Percentiles rank a stretch among this genome's conserved stretches.
Conservation (phyloP, 2,888 invertebrate species). For the Epistrophella euchroma region DNA sequence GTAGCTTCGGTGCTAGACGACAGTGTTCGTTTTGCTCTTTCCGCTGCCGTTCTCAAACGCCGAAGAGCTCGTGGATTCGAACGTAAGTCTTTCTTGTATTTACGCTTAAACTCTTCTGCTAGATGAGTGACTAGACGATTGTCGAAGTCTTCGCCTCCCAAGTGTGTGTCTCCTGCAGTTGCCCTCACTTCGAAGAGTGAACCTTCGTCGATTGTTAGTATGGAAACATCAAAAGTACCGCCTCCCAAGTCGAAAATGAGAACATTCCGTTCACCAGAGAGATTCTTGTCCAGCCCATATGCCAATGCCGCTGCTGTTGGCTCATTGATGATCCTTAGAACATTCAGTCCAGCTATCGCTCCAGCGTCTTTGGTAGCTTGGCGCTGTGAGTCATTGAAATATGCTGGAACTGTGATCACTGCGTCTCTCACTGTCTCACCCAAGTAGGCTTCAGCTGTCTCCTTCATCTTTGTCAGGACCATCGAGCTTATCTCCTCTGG, state of each 20-base stretch:
- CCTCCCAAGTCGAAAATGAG: slow-evolving; percentile 87
- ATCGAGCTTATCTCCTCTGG: slow-evolving; percentile 95
- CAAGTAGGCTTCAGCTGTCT: slow-evolving; percentile 90
- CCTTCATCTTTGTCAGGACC: slow-evolving; percentile 96
- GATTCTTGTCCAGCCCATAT: slow-evolving; percentile 93
- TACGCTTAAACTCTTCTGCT: slow-evolving; percentile 92
- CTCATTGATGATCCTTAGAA: slow-evolving; percentile 94
- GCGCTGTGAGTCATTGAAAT: slow-evolving; percentile 93
- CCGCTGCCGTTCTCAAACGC: slow-evolving; percentile 89
- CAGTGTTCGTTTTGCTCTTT: slow-evolving; percentile 89
- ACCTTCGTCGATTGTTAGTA: slow-evolving; percentile 95
- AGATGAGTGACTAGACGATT: slow-evolving; percentile 93
- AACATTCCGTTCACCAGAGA: slow-evolving; percentile 90
- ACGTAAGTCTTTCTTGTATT: slow-evolving; percentile 88
- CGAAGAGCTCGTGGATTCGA: slow-evolving; percentile 87
- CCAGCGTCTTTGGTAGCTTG: slow-evolving; percentile 97
- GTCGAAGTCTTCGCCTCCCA: slow-evolving; percentile 95
- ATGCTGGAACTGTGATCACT: slow-evolving; percentile 94
- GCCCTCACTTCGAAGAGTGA: slow-evolving; percentile 95
- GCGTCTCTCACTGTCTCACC: slow-evolving; percentile 93
- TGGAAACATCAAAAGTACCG: slow-evolving; percentile 97
- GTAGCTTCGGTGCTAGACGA: slow-evolving; percentile 90
- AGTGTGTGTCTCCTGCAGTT: slow-evolving; percentile 95
- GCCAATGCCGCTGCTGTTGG: slow-evolving; percentile 96
- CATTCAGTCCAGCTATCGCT: slow-evolving; percentile 93